Base-by-base conservation (phyloP, 2,797 vertebrate species). In the Sebastes jordani region DNA sequence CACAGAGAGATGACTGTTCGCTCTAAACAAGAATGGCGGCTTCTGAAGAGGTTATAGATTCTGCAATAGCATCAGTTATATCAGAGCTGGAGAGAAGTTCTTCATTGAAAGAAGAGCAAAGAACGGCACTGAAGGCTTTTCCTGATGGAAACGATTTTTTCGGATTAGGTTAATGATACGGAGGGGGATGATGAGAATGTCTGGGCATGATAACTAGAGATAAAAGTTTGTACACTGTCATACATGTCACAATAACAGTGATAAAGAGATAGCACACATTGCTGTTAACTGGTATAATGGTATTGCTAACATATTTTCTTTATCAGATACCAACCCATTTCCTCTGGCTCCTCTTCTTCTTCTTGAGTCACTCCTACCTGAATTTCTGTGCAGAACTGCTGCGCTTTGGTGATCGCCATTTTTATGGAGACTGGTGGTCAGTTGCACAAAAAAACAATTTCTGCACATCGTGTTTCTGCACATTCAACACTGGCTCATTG, bases 331-430 rank as follows among this genome's bases (percentile, higher is more conserved):
- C 90, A 32, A 88, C 91, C 65, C 80, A 91, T 79, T 94, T 95
- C 71, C 81, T 93, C 9, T 93, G 90, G 87, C 73, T 95, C 16
- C 32, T 91, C 71, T 78, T 93, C 84, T 94, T 93, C 88, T 91
- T 93, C 78, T 67, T 88, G 81, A 80, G 76, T 68, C 88, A 86
- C 79, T 95, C 86, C 62, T 93, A 72, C 86, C 84, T 95, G 65
- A 88, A 54, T 29, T 83, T 92, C 83, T 83, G 86, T 20, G 89
- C 84, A 32, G 92, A 94, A 52, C 76, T 93, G 59, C 77, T 95
- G 63, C 1, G 34, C 38, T 94, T 95, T 59, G 92, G 87, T 32
- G 94, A 92, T 68, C 81, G 90, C 0, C 76, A 81, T 34, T 95
- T 94, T 76, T 89, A 91, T 55, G 84, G 74, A 72, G 89, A 85